Percentiles rank a stretch among this genome's conserved stretches.
Conservation (phyloP, 2,797 vertebrate genomes). For the Vultur gryphus region DNA sequence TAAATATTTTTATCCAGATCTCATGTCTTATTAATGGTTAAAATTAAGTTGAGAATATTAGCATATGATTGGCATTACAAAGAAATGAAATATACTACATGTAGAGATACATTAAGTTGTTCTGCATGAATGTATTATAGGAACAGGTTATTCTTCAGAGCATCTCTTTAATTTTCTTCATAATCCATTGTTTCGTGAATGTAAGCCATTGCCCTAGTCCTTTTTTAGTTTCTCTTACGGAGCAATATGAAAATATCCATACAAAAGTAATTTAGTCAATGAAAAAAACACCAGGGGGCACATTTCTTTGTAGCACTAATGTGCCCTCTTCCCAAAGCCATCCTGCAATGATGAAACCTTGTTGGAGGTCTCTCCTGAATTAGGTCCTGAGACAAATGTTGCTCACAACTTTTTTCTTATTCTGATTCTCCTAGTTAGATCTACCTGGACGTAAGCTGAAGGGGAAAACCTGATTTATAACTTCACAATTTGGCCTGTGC, state of each 20-base stretch:
- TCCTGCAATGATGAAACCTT: neutral
- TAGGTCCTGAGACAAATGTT: neutral
- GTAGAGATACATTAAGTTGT: neutral
- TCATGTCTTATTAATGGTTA: slow-evolving; percentile 24
- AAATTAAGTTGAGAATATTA: slow-evolving; percentile 22
- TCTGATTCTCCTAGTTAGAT: neutral
- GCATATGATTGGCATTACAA: neutral
- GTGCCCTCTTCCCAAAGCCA: neutral
- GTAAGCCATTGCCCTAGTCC: neutral
- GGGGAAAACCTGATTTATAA: neutral
- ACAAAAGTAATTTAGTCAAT: neutral
- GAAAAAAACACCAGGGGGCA: neutral
- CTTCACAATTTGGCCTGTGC: neutral
- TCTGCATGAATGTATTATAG: neutral
- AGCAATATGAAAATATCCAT: neutral
- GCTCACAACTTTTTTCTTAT: neutral
- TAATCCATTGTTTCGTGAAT: neutral
- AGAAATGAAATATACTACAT: neutral
- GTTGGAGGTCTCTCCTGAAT: neutral
- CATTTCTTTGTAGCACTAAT: neutral
- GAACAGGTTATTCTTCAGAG: neutral
- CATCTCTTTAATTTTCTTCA: neutral
- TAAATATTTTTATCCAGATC: slow-evolving; percentile 1
- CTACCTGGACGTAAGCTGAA: neutral
- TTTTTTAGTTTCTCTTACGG: neutral